Evolutionary conservation across 1,140 invertebrate species (phyloP), one percentile per base, ranked within the genome.

Genomic region (Lucilia sericata): DNA sequence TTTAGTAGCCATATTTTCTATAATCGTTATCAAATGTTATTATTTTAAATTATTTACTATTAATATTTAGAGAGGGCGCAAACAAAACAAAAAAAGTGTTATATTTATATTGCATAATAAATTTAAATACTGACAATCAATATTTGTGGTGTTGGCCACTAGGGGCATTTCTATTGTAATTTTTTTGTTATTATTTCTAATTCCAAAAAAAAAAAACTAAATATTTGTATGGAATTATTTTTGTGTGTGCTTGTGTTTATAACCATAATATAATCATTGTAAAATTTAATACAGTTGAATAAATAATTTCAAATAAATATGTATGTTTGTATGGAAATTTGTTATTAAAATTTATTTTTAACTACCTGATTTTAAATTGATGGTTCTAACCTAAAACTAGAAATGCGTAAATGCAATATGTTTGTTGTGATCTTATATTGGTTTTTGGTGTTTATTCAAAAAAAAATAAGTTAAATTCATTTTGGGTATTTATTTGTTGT

Each of bases 1-100:
- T 70, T 70, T 70, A 70, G 65, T 70, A 70, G 65, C 65, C 65
- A 70, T 70, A 70, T 70, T 70, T 70, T 70, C 65, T 70, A 70
- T 70, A 70, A 70, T 70, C 65, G 65, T 21, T 70, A 70, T 70
- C 65, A 70, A 21, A 70, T 21, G 21, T 70, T 70, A 70, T 70
- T 70, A 70, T 70, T 70, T 8, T 21, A 70, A 70, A 70, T 70
- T 70, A 70, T 70, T 70, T 70, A 70, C 65, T 70, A 21, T 70
- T 21, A 12, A 70, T 70, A 70, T 70, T 70, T 70, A 9, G 51
- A 19, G 5, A 19, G 5, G 2, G 19, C 25, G 25, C 25, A 25
- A 70, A 70, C 5, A 42, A 70, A 21, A 21, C 17, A 70, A 70
- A 3, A 70, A n/a, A 60, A 70, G 21, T 70, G 65, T 70, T 21